phyloP scores from a whole-genome alignment of 2,888 invertebrate genomes.

The Melitaea athalia region DNA sequence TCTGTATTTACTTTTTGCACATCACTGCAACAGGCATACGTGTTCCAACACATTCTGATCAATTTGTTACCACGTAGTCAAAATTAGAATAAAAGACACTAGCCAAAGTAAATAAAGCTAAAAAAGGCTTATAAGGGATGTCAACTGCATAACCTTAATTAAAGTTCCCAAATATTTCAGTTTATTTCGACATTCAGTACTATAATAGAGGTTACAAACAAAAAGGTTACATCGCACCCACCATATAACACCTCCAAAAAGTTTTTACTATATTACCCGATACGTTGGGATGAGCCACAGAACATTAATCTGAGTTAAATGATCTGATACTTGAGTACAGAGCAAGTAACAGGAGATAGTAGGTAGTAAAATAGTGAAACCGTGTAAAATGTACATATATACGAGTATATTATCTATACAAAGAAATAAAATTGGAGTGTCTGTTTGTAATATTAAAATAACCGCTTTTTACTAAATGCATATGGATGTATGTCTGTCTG shows the following conservation, averaged over 20 bases:
- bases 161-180: background rate
- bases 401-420: too few relatives aligned
- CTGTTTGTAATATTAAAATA: too few relatives aligned
- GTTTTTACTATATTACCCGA: slow-evolving; percentile 47
- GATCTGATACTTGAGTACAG: slow-evolving; percentile 49
- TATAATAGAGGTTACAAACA: slow-evolving; percentile 2
- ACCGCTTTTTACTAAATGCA: too few relatives aligned
- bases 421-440: too few relatives aligned
- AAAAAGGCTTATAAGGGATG: background rate
- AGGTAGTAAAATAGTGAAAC: slow-evolving; percentile 1
- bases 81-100: background rate
- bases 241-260: slow-evolving; percentile 21
- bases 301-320: slow-evolving; percentile 63
- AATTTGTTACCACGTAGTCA: background rate
- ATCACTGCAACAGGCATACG: too few relatives aligned
- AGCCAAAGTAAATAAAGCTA: background rate
- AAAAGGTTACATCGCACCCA: slow-evolving; percentile 12
- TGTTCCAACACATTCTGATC: background rate
- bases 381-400: too few relatives aligned
- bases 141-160: slow-evolving; percentile 6
- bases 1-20: too few relatives aligned
- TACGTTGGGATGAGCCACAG: slow-evolving; percentile 31
- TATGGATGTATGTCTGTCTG: too few relatives aligned
- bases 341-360: slow-evolving; percentile 11
- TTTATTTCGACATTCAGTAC: background rate